Conservation (phyloP, 2,113 vertebrate species). For the Arizona elegans region DNA sequence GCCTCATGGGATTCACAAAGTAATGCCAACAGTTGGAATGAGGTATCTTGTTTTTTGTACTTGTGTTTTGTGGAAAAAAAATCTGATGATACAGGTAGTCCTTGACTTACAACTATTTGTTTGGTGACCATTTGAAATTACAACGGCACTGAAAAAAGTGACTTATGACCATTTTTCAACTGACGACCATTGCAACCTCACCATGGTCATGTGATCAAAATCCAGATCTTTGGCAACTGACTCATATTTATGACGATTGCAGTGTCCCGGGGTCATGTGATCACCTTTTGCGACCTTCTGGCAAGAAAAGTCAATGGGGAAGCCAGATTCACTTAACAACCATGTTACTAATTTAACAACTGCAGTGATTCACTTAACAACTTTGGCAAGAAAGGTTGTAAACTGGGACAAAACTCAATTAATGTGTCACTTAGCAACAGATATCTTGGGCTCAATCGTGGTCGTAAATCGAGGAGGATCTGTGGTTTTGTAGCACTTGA, state of each 20-base stretch:
- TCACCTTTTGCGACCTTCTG: not conserved
- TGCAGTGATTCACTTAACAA: not conserved
- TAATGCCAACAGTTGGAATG: not conserved
- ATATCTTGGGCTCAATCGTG: not conserved
- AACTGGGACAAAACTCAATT: not conserved
- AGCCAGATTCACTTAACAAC: not conserved
- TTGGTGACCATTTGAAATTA: not conserved
- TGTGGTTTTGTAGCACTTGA: not conserved
- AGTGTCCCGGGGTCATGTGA: not conserved
- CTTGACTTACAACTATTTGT: not conserved
- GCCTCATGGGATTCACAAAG: not conserved
- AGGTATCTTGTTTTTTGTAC: not conserved
- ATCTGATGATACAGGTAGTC: not conserved
- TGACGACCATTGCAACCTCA: not conserved
- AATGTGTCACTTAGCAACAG: not conserved
- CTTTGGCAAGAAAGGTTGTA: not conserved
- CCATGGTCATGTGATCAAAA: not conserved
- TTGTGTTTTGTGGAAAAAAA: not conserved
- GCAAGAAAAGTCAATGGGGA: not conserved
- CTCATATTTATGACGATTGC: not conserved
- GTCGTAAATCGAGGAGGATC: not conserved
- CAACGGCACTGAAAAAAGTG: not conserved
- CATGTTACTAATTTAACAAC: not conserved
- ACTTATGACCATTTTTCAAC: not conserved
- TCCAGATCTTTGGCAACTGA: not conserved